These are phyloP conservation scores for Ptychobarbus kaznakovi DNA, from an alignment of 2,797 vertebrate species.

Conservation along the genomic window DNA sequence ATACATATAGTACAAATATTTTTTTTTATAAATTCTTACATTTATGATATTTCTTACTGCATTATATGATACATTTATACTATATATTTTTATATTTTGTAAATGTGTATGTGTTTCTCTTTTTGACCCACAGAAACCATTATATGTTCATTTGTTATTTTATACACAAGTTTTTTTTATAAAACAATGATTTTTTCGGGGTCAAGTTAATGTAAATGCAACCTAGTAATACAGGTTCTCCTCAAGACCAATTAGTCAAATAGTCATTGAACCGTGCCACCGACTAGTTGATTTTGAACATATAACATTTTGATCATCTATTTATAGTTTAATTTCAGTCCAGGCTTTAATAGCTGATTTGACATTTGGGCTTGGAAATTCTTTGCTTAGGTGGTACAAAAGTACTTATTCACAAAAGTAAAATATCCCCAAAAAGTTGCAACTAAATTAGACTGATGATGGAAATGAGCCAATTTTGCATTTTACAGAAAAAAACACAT, in stretches of 20 bases:
- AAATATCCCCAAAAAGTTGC: slow-evolving; percentile 23
- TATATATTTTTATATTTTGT: too few species aligned
- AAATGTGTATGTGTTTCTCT: too few species aligned
- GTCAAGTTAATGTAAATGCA: neutral
- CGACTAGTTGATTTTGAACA: neutral
- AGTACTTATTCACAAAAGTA: neutral
- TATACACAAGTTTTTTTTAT: neutral
- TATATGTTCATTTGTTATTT: neutral
- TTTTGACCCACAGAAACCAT: too few species aligned
- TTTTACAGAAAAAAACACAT: slow-evolving; percentile 19
- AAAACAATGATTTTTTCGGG: neutral
- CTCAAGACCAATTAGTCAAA: neutral
- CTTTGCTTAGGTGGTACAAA: slow-evolving; percentile 15
- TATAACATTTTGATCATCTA: neutral
- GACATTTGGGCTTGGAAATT: slow-evolving; percentile 17
- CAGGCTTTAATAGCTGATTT: neutral
- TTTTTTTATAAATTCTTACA: neutral
- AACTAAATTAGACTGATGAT: neutral
- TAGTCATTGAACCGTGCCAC: neutral
- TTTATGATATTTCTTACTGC: neutral
- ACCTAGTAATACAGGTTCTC: neutral
- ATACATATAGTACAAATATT: neutral
- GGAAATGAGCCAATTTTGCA: neutral
- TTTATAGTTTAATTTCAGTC: neutral
- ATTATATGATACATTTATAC: too few species aligned